Percentiles rank a stretch among this genome's conserved stretches.
phyloP scores from a whole-genome alignment of 1,140 invertebrate species.

The Argopecten irradians region DNA sequence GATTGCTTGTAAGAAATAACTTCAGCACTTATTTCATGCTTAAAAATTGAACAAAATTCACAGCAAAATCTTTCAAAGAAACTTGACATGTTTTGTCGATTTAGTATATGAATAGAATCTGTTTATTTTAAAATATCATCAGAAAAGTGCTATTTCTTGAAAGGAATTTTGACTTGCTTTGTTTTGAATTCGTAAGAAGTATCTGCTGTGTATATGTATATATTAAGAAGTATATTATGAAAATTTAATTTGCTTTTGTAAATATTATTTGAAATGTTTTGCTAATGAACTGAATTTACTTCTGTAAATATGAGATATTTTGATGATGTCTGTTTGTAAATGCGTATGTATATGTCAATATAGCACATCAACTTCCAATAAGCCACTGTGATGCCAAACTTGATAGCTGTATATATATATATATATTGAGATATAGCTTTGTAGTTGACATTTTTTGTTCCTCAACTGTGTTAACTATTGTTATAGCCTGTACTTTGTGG shows the following conservation, averaged over 20 bases:
- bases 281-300: background rate
- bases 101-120: background rate
- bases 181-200: background rate
- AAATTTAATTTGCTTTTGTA: background rate
- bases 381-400: conserved; percentile 6
- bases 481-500: background rate
- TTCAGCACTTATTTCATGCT: background rate
- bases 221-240: background rate
- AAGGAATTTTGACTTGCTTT: background rate
- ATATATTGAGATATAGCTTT: background rate
- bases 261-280: background rate
- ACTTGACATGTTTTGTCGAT: too few relatives aligned
- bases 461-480: background rate
- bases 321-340: background rate
- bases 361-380: background rate
- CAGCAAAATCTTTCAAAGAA: background rate
- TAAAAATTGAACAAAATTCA: background rate
- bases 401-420: background rate
- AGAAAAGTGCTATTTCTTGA: background rate
- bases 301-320: background rate
- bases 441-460: background rate
- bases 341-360: background rate
- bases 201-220: background rate
- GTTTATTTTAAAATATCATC: background rate
- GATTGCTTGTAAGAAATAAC: too few relatives aligned